phyloP scores from a whole-genome alignment of 2,888 invertebrate species.

The Nephrotoma flavescens region DNA sequence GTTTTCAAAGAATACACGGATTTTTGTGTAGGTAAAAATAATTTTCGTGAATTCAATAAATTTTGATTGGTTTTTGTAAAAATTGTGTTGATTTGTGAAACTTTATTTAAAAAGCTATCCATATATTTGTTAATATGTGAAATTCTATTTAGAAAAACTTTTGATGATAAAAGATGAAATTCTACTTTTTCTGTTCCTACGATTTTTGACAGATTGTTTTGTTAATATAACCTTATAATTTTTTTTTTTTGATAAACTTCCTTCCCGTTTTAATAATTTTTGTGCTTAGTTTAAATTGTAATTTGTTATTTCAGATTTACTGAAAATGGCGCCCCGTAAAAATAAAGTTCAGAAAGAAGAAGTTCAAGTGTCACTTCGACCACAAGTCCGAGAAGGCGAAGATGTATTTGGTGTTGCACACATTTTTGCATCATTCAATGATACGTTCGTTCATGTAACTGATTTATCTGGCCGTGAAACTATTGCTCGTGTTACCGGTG shows the following conservation, averaged over 20 bases:
- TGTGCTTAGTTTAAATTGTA: not conserved
- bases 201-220: not conserved
- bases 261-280: no score
- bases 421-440: slow-evolving; percentile 99
- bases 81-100: not conserved
- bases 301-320: not conserved
- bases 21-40: not conserved
- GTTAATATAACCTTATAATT: not conserved
- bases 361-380: slow-evolving; percentile 89
- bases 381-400: slow-evolving; percentile 94
- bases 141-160: not conserved
- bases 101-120: no score
- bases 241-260: not conserved
- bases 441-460: slow-evolving; percentile 99
- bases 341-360: slow-evolving; percentile 95
- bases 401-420: slow-evolving; percentile 98
- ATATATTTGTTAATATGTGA: not conserved
- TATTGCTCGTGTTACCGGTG: slow-evolving; percentile 88
- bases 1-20: slow-evolving; percentile 2
- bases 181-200: not conserved
- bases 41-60: not conserved
- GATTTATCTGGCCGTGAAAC: slow-evolving; percentile 96
- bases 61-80: not conserved
- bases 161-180: not conserved
- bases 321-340: slow-evolving; percentile 88